Percentiles rank a stretch among this genome's conserved stretches.
Conservation (phyloP, 2,113 vertebrate genomes). For the Mormyrus lacerda region DNA sequence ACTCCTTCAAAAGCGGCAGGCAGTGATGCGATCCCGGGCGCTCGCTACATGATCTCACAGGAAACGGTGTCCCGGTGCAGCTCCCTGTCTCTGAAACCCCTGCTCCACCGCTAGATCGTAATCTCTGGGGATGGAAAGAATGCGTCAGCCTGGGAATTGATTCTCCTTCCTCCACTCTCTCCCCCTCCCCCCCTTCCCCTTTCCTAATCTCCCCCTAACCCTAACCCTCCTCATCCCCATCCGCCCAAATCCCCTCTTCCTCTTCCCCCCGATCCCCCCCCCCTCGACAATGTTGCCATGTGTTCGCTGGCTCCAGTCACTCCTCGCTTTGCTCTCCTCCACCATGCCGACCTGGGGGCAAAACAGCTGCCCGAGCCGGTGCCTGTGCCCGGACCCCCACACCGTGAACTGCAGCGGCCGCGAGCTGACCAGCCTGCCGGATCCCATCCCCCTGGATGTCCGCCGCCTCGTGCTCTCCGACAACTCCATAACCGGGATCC, state of each 20-base stretch:
- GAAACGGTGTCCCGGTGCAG: constrained; percentile 44
- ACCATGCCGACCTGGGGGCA: constrained; percentile 50
- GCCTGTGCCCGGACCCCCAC: constrained; percentile 80
- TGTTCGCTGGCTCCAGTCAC: constrained; percentile 53
- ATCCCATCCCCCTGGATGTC: constrained; percentile 84
- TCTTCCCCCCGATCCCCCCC: constrained; percentile 20
- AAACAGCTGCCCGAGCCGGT: constrained; percentile 69
- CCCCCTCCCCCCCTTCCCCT: constrained; percentile 29
- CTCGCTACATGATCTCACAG: constrained; percentile 70
- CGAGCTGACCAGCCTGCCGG: constrained; percentile 80
- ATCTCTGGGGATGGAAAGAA: constrained; percentile 37
- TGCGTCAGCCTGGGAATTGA: constrained; percentile 55
- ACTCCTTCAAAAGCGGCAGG: constrained; percentile 50
- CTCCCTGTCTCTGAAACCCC: constrained; percentile 46
- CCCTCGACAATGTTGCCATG: constrained; percentile 61
- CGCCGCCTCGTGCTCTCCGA: constrained; percentile 83
- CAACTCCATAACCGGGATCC: constrained; percentile 85
- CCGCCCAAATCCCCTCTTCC: constrained; percentile 32
- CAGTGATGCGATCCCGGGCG: constrained; percentile 66
- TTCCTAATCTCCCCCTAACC: constrained; percentile 20
- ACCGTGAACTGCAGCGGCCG: constrained; percentile 80
- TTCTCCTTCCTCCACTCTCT: constrained; percentile 44
- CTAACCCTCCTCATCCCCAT: constrained; percentile 22
- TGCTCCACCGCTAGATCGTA: constrained; percentile 29
- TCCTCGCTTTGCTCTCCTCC: constrained; percentile 56